A percentile compares a stretch with the other conserved stretches of the same genome.
Evolutionary conservation across 2,888 invertebrate species (phyloP).

Genomic region (Phlogophora meticulosa): DNA sequence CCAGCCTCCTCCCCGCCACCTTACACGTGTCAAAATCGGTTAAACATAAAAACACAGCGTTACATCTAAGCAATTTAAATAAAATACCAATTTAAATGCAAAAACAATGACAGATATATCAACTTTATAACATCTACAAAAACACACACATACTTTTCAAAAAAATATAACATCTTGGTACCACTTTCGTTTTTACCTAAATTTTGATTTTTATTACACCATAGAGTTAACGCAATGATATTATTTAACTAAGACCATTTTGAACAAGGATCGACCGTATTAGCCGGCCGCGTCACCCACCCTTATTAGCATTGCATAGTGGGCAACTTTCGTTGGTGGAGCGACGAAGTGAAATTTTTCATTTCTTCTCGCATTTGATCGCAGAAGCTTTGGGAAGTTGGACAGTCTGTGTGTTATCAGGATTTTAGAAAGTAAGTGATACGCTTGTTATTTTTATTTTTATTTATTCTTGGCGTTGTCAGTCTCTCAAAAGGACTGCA

Average conservation of each 20-base stretch:
- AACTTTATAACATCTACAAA: not conserved
- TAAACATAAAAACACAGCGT: not conserved
- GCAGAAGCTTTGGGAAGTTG: constrained; percentile 38
- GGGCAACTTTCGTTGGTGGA: constrained; percentile 40
- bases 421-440: constrained; percentile 45
- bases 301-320: constrained; percentile 35
- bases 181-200: constrained; percentile 2
- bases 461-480: not conserved
- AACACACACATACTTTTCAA: not conserved
- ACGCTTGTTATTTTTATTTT: not conserved
- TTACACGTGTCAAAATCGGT: no score
- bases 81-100: not conserved
- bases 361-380: constrained; percentile 64
- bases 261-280: constrained; percentile 49
- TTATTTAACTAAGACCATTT: constrained; percentile 39
- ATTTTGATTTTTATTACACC: not conserved
- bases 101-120: not conserved
- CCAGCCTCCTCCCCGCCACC: no score
- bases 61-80: not conserved
- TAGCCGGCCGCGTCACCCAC: constrained; percentile 11
- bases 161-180: not conserved
- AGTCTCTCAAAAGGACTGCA: not conserved
- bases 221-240: constrained; percentile 19
- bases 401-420: constrained; percentile 39
- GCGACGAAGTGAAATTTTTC: constrained; percentile 49